Conservation (phyloP, 2,113 vertebrate genomes). For the Oplegnathus fasciatus region DNA sequence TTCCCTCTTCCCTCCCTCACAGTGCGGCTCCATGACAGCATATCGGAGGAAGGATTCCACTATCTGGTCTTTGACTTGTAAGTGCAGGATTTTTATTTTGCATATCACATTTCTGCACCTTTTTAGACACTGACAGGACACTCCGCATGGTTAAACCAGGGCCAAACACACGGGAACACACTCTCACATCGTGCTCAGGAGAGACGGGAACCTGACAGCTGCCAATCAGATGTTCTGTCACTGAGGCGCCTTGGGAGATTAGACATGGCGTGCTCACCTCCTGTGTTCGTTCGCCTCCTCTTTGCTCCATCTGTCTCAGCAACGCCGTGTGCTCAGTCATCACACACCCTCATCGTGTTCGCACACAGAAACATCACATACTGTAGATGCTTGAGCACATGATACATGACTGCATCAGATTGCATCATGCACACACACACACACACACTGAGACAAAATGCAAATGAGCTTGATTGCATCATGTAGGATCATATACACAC, state of each 20-base stretch:
- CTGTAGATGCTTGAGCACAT: not conserved
- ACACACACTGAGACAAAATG: too few relatives aligned
- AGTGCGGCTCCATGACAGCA: constrained; percentile 82
- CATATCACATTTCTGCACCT: not conserved
- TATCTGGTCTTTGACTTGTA: constrained; percentile 81
- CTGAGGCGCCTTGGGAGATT: constrained; percentile 3
- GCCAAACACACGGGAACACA: not conserved
- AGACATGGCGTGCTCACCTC: not conserved
- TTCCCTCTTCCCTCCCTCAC: constrained; percentile 22
- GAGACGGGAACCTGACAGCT: constrained; percentile 3
- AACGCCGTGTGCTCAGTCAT: not conserved
- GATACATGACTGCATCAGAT: not conserved
- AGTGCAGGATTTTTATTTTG: constrained; percentile 31
- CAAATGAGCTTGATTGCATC: not conserved
- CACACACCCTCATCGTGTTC: not conserved
- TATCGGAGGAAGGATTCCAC: constrained; percentile 82
- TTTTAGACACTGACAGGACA: not conserved
- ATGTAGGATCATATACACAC: not conserved
- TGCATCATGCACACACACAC: not conserved
- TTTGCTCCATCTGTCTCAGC: constrained; percentile 21
- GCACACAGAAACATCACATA: not conserved
- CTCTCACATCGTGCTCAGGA: not conserved
- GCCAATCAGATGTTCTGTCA: not conserved
- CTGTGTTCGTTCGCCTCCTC: not conserved
- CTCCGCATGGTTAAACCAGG: not conserved